Evolutionary conservation across 2,797 vertebrate species (phyloP), one percentile per base, ranked within the genome.

Genomic region (Triplophysa bombifrons): DNA sequence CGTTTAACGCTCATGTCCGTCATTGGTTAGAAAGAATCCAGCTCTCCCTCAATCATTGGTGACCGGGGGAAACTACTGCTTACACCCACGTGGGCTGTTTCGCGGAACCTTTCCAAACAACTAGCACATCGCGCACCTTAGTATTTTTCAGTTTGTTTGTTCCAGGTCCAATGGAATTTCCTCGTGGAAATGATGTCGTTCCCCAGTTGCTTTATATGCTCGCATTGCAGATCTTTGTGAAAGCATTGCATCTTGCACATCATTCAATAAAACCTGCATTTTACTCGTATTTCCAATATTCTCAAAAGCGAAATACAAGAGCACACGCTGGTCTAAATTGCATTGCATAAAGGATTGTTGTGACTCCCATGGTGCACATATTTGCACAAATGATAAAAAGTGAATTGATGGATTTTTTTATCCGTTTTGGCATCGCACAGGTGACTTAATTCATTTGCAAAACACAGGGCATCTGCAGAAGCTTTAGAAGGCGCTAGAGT

Each of bases 61-160:
- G 76, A 81, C 65, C 22, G n/a, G 19, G 46, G 27, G 63, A 9
- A 78, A 72, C 68, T 72, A 78, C 73, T 72, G 78, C 56, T 6
- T 80, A 53, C 0, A 76, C 0, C 90, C 92, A 93, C 92, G 92
- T 92, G 91, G 92, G 91, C 30, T 16, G 67, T 83, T 89, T 91
- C 87, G 84, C 88, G 90, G 90, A 90, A 89, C 80, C 74, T 82
- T 86, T 86, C 84, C 74, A 60, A 74, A 50, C 64, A 53, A 22
- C 66, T 17, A 55, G 64, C 30, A 70, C 19, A 25, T 11, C 41
- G 75, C 11, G 41, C 22, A 66, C 73, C 80, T 82, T 22, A 71
- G 72, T 80, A 87, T 87, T 88, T 87, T 90, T 73, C 61, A 66
- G 25, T 67, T 85, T 86, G 22, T 82, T 66, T 69, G 58, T 78